Percentiles rank a stretch among this genome's conserved stretches.
phyloP scores from a whole-genome alignment of 2,797 vertebrate species.

The Setipinna tenuifilis region DNA sequence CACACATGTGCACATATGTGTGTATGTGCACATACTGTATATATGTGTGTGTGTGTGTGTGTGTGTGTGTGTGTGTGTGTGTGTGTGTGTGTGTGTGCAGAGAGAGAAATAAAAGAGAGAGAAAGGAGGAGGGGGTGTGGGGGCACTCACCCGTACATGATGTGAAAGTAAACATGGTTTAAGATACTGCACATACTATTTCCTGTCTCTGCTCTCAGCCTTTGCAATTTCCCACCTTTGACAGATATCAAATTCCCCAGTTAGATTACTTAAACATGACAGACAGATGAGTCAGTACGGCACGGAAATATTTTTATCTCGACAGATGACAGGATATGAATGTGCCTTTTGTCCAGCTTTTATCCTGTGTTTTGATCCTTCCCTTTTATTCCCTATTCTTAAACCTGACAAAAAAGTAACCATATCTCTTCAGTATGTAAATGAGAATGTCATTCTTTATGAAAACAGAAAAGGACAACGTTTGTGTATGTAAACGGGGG shows the following conservation, averaged over 20 bases:
- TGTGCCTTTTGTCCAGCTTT: neutral
- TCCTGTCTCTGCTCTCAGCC: neutral
- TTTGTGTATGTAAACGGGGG: neutral
- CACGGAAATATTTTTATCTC: neutral
- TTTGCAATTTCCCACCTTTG: neutral
- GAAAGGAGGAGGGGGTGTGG: neutral
- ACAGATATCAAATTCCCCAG: neutral
- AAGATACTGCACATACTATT: neutral
- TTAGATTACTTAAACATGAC: neutral
- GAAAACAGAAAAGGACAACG: neutral
- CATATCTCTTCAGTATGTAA: neutral
- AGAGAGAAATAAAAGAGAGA: neutral
- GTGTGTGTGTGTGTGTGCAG: slow-evolving; percentile 42
- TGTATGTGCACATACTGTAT: slow-evolving; percentile 5
- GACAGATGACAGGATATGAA: neutral
- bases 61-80: too few species aligned
- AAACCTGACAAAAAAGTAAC: neutral
- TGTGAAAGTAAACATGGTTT: neutral
- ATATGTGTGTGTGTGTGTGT: slow-evolving; percentile 41
- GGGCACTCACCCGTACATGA: too few species aligned
- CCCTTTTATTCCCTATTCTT: neutral
- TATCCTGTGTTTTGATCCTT: neutral
- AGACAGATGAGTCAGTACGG: neutral
- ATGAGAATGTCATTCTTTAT: neutral
- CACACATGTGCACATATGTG: slow-evolving; percentile 32